phyloP scores from a whole-genome alignment of 2,888 invertebrate genomes.

The Yponomeuta malinellus region DNA sequence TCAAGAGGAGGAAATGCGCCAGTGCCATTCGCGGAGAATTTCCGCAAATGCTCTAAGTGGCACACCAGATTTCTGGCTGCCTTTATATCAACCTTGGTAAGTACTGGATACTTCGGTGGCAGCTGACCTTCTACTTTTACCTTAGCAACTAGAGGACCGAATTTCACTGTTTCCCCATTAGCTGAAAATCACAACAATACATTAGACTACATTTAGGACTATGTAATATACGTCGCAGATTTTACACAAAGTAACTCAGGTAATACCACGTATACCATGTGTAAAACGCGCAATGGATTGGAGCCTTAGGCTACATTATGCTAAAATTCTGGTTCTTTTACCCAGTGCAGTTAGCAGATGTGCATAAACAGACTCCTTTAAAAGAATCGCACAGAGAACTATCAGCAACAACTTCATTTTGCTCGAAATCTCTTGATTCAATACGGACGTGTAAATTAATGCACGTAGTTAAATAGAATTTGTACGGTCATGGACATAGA shows the following conservation, averaged over 20 bases:
- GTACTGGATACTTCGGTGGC: neutral
- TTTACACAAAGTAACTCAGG: no score
- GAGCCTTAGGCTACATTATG: no score
- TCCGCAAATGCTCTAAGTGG: neutral
- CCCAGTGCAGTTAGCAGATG: no score
- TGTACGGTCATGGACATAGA: neutral
- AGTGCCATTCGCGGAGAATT: neutral
- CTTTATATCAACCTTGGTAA: neutral
- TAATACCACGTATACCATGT: no score
- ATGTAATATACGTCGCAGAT: no score
- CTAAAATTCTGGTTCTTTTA: no score
- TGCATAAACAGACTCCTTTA: no score
- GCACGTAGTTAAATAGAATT: neutral
- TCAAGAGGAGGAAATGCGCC: neutral
- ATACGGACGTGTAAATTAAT: neutral
- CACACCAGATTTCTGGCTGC: neutral
- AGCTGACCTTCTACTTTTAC: neutral
- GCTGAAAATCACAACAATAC: no score
- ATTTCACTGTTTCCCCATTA: no score
- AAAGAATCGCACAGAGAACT: neutral
- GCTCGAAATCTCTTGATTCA: neutral
- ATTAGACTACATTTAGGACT: no score
- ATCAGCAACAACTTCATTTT: neutral
- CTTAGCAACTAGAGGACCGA: no score
- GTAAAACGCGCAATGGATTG: no score